These are phyloP conservation scores for Heliconius hewitsoni DNA, from an alignment of 1,140 invertebrate species.

Conservation along the genomic window DNA sequence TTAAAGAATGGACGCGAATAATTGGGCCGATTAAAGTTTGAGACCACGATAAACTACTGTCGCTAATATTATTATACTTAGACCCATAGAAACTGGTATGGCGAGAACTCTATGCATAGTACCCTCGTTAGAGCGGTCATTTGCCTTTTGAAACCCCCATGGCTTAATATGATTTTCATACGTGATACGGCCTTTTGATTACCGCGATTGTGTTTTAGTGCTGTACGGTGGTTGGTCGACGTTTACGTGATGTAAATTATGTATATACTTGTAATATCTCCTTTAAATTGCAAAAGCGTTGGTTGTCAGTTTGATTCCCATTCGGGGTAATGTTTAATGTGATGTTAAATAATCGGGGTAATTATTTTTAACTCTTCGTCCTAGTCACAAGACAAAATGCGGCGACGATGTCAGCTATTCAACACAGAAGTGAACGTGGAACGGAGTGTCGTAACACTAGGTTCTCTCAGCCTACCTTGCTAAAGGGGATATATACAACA, in stretches of 20 bases:
- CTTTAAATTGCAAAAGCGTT: too few species aligned
- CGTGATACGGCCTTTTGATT: constrained; percentile 37
- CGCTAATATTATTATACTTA: constrained; percentile 28
- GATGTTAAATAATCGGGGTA: too few species aligned
- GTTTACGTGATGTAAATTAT: not conserved
- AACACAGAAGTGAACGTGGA: too few species aligned
- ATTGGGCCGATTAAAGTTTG: not conserved
- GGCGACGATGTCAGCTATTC: too few species aligned
- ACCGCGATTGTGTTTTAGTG: constrained; percentile 32
- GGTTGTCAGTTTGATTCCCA: too few species aligned
- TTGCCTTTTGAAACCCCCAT: constrained; percentile 35
- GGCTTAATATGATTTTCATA: constrained; percentile 39
- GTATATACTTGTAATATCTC: not conserved
- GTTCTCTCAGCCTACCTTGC: too few species aligned
- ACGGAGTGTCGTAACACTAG: too few species aligned
- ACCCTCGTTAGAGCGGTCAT: constrained; percentile 36
- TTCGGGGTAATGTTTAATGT: too few species aligned
- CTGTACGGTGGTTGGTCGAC: not conserved
- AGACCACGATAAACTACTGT: not conserved
- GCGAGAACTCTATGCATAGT: constrained; percentile 26
- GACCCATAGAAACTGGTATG: constrained; percentile 25
- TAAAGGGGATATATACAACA: too few species aligned
- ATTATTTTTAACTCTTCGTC: too few species aligned
- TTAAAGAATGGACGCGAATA: not conserved
- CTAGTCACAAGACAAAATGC: too few species aligned